phyloP scores from a whole-genome alignment of 92 coral and sea anemone species.

The Phenganax marumi region DNA sequence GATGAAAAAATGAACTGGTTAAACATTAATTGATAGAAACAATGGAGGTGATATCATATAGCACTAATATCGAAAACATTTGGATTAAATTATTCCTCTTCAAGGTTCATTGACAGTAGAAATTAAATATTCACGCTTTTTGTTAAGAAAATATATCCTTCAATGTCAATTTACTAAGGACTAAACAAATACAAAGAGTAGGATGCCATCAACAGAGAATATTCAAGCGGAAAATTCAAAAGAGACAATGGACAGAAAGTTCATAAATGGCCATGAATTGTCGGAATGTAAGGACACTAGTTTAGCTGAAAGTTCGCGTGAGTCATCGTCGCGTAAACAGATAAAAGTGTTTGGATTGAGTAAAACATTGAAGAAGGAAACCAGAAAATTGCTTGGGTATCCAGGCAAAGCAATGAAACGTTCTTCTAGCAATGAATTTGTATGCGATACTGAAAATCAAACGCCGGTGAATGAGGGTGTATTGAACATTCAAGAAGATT shows the following conservation, averaged over 20 bases:
- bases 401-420: slow-evolving; percentile 37
- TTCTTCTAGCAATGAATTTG: neutral
- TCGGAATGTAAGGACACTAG: slow-evolving; percentile 3
- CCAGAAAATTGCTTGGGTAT: slow-evolving; percentile 23
- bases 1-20: neutral
- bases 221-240: slow-evolving; percentile 15
- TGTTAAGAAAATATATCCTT: neutral
- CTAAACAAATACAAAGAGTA: slow-evolving; percentile 8
- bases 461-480: neutral
- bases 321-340: neutral
- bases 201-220: slow-evolving; percentile 21
- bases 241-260: neutral
- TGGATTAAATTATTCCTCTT: neutral
- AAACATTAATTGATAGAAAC: neutral
- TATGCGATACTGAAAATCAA: neutral
- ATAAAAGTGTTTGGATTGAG: neutral
- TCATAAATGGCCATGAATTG: neutral
- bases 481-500: slow-evolving; percentile 42
- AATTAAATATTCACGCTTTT: slow-evolving; percentile 7
- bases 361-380: slow-evolving; percentile 19
- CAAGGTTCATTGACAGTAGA: neutral
- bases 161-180: neutral
- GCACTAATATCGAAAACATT: neutral
- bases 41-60: neutral
- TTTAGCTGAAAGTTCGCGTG: neutral